Conservation (phyloP, 64 coral and sea anemone genomes). For the Dendrophyllia cribrosa region DNA sequence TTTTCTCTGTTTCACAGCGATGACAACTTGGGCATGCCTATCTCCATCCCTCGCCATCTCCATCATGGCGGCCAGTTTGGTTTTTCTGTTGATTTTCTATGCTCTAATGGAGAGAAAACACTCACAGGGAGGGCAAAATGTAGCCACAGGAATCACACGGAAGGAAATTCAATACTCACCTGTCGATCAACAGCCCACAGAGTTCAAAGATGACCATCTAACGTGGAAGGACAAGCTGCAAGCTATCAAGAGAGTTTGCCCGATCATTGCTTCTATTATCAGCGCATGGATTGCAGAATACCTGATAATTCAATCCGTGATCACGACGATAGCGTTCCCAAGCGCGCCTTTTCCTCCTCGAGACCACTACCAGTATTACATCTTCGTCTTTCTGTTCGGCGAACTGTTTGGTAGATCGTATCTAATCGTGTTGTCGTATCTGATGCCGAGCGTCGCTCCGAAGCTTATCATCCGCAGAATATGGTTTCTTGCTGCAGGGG, state of each 20-base stretch:
- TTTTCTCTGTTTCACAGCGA: constrained; percentile 58
- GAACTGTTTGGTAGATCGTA: constrained; percentile 92
- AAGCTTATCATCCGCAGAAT: constrained; percentile 73
- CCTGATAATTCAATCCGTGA: constrained; percentile 86
- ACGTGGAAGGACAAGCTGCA: constrained; percentile 68
- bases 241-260: constrained; percentile 60
- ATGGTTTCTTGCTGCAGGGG: constrained; percentile 69
- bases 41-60: constrained; percentile 70
- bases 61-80: constrained; percentile 75
- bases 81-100: constrained; percentile 85
- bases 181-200: not conserved
- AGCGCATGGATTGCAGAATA: constrained; percentile 91
- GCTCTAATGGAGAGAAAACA: constrained; percentile 88
- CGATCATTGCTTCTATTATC: constrained; percentile 75
- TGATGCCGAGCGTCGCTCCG: constrained; percentile 51
- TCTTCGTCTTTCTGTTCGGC: constrained; percentile 85
- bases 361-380: constrained; percentile 94
- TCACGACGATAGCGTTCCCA: constrained; percentile 89
- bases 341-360: constrained; percentile 89
- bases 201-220: not conserved
- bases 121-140: not conserved
- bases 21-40: constrained; percentile 91
- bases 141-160: not conserved
- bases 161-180: constrained; percentile 58
- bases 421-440: constrained; percentile 68